Percentiles rank a stretch among this genome's conserved stretches.
These are phyloP conservation scores for Alcedo quadribrachys DNA, from an alignment of 2,797 vertebrate genomes.

Conservation along the genomic window DNA sequence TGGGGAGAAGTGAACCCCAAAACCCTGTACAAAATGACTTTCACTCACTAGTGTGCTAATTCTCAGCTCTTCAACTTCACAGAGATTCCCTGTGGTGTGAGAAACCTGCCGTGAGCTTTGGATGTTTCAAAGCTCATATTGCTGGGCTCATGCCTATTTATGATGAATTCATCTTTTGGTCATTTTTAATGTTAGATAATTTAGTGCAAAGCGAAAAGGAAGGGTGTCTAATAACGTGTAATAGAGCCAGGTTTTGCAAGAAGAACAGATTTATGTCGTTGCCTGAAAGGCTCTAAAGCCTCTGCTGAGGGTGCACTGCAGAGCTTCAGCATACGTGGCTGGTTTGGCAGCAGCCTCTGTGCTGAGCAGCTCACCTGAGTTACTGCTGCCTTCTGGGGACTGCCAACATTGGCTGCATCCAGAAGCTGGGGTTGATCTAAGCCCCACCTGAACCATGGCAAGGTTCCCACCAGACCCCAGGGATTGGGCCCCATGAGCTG, in stretches of 20 bases:
- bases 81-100: constrained; percentile 1
- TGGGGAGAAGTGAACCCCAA: neutral
- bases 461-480: neutral
- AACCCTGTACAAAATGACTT: neutral
- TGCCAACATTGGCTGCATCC: neutral
- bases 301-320: neutral
- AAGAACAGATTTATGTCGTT: neutral
- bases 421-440: neutral
- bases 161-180: neutral
- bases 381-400: fast-evolving
- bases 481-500: fast-evolving
- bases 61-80: constrained; percentile 9
- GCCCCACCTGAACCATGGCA: neutral
- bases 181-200: neutral
- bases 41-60: neutral
- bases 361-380: fast-evolving
- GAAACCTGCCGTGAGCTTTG: neutral
- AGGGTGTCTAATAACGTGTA: neutral
- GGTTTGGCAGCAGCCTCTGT: neutral
- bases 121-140: neutral
- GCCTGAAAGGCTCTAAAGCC: neutral
- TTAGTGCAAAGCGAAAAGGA: neutral
- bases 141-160: neutral
- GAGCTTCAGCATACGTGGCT: neutral
- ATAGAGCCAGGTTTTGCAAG: neutral